phyloP scores from a whole-genome alignment of 2,888 invertebrate genomes.

The Herminia tarsipennalis region DNA sequence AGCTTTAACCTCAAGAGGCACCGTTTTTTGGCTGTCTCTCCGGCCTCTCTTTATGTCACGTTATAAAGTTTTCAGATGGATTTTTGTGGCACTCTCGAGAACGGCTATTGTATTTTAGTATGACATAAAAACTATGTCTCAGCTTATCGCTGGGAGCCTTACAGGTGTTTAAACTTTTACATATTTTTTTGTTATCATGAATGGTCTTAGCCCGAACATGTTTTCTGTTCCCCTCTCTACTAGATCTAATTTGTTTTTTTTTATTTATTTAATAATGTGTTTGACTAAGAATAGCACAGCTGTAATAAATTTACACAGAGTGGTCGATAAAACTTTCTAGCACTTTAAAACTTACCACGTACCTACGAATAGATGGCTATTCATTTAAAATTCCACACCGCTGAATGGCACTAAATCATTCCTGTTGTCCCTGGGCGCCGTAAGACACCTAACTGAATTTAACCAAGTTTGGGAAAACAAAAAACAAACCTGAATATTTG shows the following conservation, averaged over 20 bases:
- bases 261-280: no score
- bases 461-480: constrained; percentile 47
- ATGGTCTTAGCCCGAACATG: constrained; percentile 18
- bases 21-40: constrained; percentile 19
- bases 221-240: constrained; percentile 5
- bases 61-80: constrained; percentile 31
- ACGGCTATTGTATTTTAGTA: constrained; percentile 23
- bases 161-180: constrained; percentile 16
- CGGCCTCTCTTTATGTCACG: constrained; percentile 20
- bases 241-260: constrained; percentile 1
- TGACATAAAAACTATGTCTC: constrained; percentile 25
- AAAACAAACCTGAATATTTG: constrained; percentile 65
- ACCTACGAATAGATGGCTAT: constrained; percentile 41
- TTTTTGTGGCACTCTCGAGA: constrained; percentile 16
- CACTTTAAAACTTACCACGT: constrained; percentile 31
- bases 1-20: constrained; percentile 33
- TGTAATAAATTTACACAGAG: no score
- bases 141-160: constrained; percentile 19
- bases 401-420: constrained; percentile 51
- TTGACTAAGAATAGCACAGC: no score
- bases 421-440: constrained; percentile 38
- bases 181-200: constrained; percentile 19
- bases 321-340: constrained; percentile 25
- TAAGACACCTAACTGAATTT: constrained; percentile 50
- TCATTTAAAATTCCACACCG: constrained; percentile 53